Evolutionary conservation across 2,888 invertebrate genomes (phyloP).

Genomic region (Hirudinaria manillensis): DNA sequence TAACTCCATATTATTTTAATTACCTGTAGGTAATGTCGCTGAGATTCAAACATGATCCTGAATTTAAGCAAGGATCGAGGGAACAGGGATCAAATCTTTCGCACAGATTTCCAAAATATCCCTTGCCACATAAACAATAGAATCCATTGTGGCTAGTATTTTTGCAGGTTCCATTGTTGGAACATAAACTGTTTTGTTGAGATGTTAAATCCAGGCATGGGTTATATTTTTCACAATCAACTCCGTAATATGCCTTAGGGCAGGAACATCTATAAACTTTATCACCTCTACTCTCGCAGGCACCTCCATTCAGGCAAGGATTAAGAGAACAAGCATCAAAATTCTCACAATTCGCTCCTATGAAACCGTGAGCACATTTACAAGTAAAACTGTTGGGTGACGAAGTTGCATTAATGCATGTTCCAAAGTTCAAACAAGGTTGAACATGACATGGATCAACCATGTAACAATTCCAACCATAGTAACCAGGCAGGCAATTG

Average conservation of each 20-base stretch:
- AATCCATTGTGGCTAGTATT: constrained; percentile 29
- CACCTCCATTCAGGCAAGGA: constrained; percentile 22
- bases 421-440: constrained; percentile 20
- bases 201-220: constrained; percentile 39
- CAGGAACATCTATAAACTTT: constrained; percentile 34
- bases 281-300: constrained; percentile 22
- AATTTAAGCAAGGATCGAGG: constrained; percentile 42
- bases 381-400: constrained; percentile 41
- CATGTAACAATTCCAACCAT: constrained; percentile 8
- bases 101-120: constrained; percentile 39
- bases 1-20: background rate
- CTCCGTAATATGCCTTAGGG: constrained; percentile 38
- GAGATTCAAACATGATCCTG: constrained; percentile 41
- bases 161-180: constrained; percentile 36
- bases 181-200: constrained; percentile 29
- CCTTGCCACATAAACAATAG: constrained; percentile 39
- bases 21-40: constrained; percentile 33
- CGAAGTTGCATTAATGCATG: constrained; percentile 42
- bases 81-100: constrained; percentile 39
- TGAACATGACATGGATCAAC: constrained; percentile 19
- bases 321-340: constrained; percentile 25
- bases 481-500: constrained; percentile 9
- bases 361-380: constrained; percentile 38
- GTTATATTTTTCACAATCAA: constrained; percentile 42
- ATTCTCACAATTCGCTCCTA: constrained; percentile 30